Conservation (phyloP, 2,888 invertebrate genomes). For the Acrocyrtus sp. region DNA sequence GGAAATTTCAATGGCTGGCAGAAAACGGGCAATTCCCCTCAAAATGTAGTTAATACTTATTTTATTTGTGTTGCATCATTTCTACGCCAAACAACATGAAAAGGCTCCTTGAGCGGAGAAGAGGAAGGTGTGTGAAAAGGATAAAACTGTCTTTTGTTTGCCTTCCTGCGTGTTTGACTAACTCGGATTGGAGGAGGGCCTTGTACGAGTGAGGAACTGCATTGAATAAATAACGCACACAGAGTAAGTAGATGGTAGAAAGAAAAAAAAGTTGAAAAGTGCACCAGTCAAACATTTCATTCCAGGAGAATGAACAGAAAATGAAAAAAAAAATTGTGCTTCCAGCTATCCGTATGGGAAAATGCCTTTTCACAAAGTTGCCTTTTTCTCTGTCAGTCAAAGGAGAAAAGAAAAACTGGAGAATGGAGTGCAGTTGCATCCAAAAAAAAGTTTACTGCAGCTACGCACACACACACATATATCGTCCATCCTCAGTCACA, state of each 20-base stretch:
- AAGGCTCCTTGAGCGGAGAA: background rate
- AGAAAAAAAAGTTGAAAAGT: background rate
- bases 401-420: background rate
- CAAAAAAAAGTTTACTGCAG: conserved; percentile 8
- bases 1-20: background rate
- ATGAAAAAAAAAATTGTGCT: conserved; percentile 6
- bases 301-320: conserved; percentile 1
- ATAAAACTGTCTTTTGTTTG: background rate
- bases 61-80: background rate
- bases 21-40: background rate
- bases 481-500: too few relatives aligned
- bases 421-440: background rate
- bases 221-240: background rate
- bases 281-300: background rate
- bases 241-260: too few relatives aligned
- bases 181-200: background rate
- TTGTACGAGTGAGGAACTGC: background rate
- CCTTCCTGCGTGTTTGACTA: background rate
- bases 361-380: too few relatives aligned
- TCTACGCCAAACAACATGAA: background rate
- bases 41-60: too few relatives aligned
- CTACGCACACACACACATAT: too few relatives aligned
- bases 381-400: background rate
- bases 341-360: background rate
- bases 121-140: too few relatives aligned